Base-by-base conservation (phyloP, 1,140 invertebrate genomes). In the Drosophila aff. region DNA sequence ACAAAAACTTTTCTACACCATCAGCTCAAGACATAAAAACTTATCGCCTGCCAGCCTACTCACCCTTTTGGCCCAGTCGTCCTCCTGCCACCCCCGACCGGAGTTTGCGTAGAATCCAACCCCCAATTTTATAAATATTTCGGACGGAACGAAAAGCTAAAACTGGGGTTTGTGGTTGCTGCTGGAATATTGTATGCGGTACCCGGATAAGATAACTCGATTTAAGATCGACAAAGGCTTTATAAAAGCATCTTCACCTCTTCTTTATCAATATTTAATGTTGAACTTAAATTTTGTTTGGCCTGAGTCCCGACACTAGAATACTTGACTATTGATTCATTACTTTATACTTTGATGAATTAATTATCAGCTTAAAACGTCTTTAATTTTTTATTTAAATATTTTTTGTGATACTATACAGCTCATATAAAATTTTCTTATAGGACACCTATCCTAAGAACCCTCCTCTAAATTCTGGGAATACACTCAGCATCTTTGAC, bases 21-120 rank as follows among this genome's bases (percentile, higher is more conserved):
- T 89, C 85, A 89, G 85, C 85, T 89, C 81, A 89, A 89, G 85
- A 89, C 85, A 89, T 89, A 82, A 89, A 89, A 89, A 89, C 85
- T 90, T 89, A 90, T 91, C 81, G 85, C 85, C 84, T 73, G 81
- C 66, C 76, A 38, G 44, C 55, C 60, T 72, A 76, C 63, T 62
- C 64, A 67, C 62, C 76, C 57, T 38, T 31, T 43, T 41, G 55
- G 31, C 50, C 58, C 44, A 26, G 23, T 36, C 18, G 13, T 7
- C 43, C 60, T 60, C 69, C 44, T 67, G 50, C 21, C 26, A 26
- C 46, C 66, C 59, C 50, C n/a, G 23, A n/a, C 38, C 40, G 57
- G 60, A 79, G 72, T 77, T 83, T 71, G 73, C 72, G 63, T 83
- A 18, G 47, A 90, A 67, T 75, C 69, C 81, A 90, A 82, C 84